Evolutionary conservation across 2,797 vertebrate genomes (phyloP).

Genomic region (Ctenopoma kingsleyae): DNA sequence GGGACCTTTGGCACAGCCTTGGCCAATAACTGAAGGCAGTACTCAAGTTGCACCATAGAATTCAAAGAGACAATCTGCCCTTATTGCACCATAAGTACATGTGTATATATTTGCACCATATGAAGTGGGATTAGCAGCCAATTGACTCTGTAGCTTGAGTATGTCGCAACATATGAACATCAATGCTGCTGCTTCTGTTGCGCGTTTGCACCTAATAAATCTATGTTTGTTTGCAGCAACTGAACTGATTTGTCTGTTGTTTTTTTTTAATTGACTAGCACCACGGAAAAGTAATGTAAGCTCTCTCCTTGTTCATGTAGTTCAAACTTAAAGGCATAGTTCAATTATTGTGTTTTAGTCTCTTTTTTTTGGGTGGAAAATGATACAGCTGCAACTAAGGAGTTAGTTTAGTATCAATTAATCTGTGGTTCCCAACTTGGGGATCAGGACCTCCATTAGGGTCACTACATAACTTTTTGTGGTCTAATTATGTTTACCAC

Average conservation of each 20-base stretch:
- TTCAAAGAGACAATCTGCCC: constrained; percentile 78
- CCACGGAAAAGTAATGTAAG: constrained; percentile 60
- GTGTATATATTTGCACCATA: constrained; percentile 80
- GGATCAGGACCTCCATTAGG: neutral
- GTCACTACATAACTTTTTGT: too few relatives aligned
- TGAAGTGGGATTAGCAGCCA: constrained; percentile 77
- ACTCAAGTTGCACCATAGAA: constrained; percentile 77
- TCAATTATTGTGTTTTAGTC: constrained; percentile 20
- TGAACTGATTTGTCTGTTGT: constrained; percentile 26
- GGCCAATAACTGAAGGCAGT: constrained; percentile 77
- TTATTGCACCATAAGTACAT: constrained; percentile 79
- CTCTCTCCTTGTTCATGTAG: constrained; percentile 9
- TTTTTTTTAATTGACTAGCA: constrained; percentile 61
- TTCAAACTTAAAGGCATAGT: constrained; percentile 30
- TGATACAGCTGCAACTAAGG: neutral
- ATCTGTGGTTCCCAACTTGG: neutral
- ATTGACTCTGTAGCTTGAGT: constrained; percentile 60
- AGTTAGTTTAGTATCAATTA: neutral
- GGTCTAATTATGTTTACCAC: neutral
- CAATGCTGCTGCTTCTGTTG: constrained; percentile 42
- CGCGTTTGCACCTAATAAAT: constrained; percentile 31
- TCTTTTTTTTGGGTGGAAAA: neutral
- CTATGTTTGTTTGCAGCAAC: constrained; percentile 45
- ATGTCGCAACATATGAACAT: constrained; percentile 63
- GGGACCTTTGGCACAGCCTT: constrained; percentile 78